phyloP scores from a whole-genome alignment of 53 echinoderm and acorn worm genomes.

The Actinopyga echinites region DNA sequence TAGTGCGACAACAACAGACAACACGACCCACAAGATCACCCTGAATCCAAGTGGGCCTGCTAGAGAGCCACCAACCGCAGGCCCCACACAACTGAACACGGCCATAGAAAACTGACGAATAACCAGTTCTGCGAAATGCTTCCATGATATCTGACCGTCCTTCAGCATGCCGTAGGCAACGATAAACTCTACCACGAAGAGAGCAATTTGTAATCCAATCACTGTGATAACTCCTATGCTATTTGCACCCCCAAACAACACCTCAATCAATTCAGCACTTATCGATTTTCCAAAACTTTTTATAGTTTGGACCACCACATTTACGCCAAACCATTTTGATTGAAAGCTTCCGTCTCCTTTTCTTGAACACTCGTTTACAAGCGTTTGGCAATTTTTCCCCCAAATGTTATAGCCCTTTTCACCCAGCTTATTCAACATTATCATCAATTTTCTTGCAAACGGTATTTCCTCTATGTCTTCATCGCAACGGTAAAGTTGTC shows the following conservation, averaged over 20 bases:
- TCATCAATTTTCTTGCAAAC: not conserved
- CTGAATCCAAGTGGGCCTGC: not conserved
- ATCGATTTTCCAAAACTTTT: constrained; percentile 8
- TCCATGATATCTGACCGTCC: constrained; percentile 6
- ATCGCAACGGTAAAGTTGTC: constrained; percentile 7
- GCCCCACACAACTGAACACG: not conserved
- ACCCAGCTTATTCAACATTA: constrained; percentile 9
- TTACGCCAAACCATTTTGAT: not conserved
- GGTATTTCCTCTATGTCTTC: constrained; percentile 4
- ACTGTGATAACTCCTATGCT: not conserved
- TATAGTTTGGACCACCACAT: not conserved
- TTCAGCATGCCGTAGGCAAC: not conserved
- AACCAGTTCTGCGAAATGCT: not conserved
- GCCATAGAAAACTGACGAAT: constrained; percentile 28
- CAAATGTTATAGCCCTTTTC: not conserved
- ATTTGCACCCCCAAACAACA: not conserved
- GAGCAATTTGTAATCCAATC: not conserved
- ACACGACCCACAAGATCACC: not conserved
- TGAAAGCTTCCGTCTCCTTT: not conserved
- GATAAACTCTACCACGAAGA: not conserved
- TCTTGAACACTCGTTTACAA: not conserved
- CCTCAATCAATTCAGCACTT: not conserved
- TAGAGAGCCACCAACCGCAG: not conserved
- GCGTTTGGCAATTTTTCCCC: not conserved
- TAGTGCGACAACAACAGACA: not conserved